Conservation (phyloP, 1,140 invertebrate species). For the Wiebesia pumilae region DNA sequence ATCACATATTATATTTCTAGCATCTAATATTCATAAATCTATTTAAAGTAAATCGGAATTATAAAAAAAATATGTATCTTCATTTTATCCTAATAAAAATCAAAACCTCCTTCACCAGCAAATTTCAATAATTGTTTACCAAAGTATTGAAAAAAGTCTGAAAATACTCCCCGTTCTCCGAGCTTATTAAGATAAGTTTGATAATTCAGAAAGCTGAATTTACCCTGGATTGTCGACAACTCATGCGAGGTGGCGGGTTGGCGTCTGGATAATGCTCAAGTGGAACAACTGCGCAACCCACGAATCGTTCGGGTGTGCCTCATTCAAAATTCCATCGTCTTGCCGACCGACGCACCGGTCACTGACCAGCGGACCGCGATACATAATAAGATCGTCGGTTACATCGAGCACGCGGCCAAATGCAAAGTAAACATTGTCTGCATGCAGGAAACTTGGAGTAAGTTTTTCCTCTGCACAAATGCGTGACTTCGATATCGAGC, state of each 20-base stretch:
- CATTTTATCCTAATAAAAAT: too few relatives aligned
- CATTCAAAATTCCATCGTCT: slow-evolving; percentile 92
- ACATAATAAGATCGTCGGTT: slow-evolving; percentile 83
- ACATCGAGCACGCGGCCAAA: slow-evolving; percentile 86
- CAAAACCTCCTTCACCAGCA: too few relatives aligned
- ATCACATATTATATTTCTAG: too few relatives aligned
- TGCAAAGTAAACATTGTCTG: slow-evolving; percentile 93
- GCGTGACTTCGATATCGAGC: background rate
- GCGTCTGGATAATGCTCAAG: slow-evolving; percentile 78
- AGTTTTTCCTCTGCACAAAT: slow-evolving; percentile 65
- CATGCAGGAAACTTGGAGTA: slow-evolving; percentile 98
- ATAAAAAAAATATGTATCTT: too few relatives aligned
- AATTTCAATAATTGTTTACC: too few relatives aligned
- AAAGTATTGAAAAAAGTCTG: too few relatives aligned
- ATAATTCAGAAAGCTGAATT: slow-evolving; percentile 27
- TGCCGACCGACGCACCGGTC: slow-evolving; percentile 85
- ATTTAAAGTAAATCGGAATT: too few relatives aligned
- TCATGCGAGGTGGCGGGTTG: slow-evolving; percentile 83
- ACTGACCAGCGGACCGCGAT: slow-evolving; percentile 86
- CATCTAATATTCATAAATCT: too few relatives aligned
- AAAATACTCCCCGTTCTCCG: too few relatives aligned
- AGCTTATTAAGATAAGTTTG: too few relatives aligned
- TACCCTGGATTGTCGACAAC: slow-evolving; percentile 14
- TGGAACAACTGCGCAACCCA: slow-evolving; percentile 82
- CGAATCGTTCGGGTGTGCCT: slow-evolving; percentile 88